Evolutionary conservation across 1,140 invertebrate genomes (phyloP).

Genomic region (Teleopsis dalmanni): DNA sequence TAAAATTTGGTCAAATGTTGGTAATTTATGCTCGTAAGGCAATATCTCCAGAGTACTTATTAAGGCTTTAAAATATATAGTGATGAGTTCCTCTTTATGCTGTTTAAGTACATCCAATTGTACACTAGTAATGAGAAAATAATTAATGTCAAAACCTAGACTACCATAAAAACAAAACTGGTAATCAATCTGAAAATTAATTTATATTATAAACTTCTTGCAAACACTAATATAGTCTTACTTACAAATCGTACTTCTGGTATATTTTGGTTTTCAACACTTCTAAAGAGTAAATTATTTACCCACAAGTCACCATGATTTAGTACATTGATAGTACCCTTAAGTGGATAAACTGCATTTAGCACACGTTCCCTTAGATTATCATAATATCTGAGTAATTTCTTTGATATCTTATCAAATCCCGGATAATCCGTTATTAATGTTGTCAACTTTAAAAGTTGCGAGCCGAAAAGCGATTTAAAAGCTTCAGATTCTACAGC

Average conservation of each 20-base stretch:
- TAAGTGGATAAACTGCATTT: slow-evolving; percentile 29
- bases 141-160: slow-evolving; percentile 39
- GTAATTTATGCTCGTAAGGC: slow-evolving; percentile 35
- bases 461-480: slow-evolving; percentile 31
- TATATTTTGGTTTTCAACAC: slow-evolving; percentile 6
- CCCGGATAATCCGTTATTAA: slow-evolving; percentile 44
- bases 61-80: slow-evolving; percentile 31
- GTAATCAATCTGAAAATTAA: slow-evolving; percentile 32
- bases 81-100: slow-evolving; percentile 35
- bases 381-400: slow-evolving; percentile 35
- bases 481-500: slow-evolving; percentile 35
- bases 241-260: slow-evolving; percentile 12
- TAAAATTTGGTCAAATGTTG: slow-evolving; percentile 36
- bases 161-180: slow-evolving; percentile 38
- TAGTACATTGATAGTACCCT: slow-evolving; percentile 45
- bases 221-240: background rate
- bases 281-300: slow-evolving; percentile 59
- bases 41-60: slow-evolving; percentile 35
- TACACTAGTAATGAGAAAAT: slow-evolving; percentile 38
- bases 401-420: slow-evolving; percentile 35
- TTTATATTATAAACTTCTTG: background rate
- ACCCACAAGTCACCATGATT: slow-evolving; percentile 61
- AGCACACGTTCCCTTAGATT: slow-evolving; percentile 26
- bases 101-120: slow-evolving; percentile 29
- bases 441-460: slow-evolving; percentile 26